Conservation (phyloP, 1,140 invertebrate genomes). For the Archegozetes longisetosus region DNA sequence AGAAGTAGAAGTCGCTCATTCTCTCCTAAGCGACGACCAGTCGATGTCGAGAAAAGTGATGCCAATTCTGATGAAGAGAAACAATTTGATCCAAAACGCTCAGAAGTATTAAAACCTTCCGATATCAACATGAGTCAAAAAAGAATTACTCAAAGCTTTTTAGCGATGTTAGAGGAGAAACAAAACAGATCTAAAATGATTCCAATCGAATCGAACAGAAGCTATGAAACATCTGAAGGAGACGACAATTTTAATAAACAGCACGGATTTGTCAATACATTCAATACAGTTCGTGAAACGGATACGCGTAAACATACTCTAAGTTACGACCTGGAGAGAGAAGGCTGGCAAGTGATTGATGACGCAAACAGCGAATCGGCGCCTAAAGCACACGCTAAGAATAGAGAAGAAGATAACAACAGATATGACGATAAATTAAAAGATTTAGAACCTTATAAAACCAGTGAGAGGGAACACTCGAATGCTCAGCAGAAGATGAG, state of each 20-base stretch:
- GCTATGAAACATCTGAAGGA: background rate
- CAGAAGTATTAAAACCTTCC: conserved; percentile 7
- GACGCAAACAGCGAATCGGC: background rate
- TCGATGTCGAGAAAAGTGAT: no score
- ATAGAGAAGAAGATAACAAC: no score
- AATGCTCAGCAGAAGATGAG: background rate
- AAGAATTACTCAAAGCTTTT: conserved; percentile 8
- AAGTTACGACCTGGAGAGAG: background rate
- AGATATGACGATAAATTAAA: no score
- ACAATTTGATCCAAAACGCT: no score
- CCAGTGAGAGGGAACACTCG: background rate
- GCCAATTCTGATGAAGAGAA: no score
- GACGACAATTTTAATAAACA: background rate
- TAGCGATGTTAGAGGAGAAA: conserved; percentile 12
- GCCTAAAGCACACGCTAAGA: no score
- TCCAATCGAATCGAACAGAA: background rate
- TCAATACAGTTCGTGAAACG: background rate
- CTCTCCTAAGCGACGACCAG: no score
- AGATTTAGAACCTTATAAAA: background rate
- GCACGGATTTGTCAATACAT: conserved; percentile 13
- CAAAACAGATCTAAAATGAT: background rate
- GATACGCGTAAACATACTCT: background rate
- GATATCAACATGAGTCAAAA: conserved; percentile 10
- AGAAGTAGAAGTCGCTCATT: no score
- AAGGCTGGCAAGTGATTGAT: background rate